These are phyloP conservation scores for Clarias gariepinus DNA, from an alignment of 2,113 vertebrate genomes.

Conservation along the genomic window DNA sequence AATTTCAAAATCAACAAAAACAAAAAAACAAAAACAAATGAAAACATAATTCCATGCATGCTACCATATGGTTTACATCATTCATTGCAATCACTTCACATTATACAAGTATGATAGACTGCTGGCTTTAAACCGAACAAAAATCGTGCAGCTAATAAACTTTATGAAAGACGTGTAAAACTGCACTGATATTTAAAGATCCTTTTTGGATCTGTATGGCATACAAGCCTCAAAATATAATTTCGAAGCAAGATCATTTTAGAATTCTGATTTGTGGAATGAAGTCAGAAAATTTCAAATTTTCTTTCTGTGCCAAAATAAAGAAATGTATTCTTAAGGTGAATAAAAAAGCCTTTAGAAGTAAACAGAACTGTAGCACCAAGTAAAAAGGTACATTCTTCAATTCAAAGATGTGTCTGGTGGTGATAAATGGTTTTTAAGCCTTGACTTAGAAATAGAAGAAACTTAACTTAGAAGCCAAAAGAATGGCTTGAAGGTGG, in stretches of 20 bases:
- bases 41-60: background rate
- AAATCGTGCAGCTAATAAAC: background rate
- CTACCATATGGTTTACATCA: background rate
- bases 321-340: background rate
- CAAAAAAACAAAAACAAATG: background rate
- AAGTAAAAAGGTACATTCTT: background rate
- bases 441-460: slow-evolving; percentile 4
- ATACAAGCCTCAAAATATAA: background rate
- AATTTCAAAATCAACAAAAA: background rate
- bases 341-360: background rate
- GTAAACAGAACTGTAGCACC: background rate
- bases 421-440: background rate
- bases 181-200: background rate
- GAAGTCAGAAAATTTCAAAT: background rate
- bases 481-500: slow-evolving; percentile 11
- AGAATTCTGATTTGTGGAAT: background rate
- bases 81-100: background rate
- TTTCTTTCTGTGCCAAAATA: background rate
- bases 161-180: background rate
- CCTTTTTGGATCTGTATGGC: background rate
- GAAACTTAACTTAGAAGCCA: background rate
- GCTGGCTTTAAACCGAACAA: background rate
- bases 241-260: background rate
- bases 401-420: background rate
- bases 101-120: background rate